Evolutionary conservation across 1,140 invertebrate species (phyloP), one percentile per base, ranked within the genome.

Genomic region (Micrasema minimum): DNA sequence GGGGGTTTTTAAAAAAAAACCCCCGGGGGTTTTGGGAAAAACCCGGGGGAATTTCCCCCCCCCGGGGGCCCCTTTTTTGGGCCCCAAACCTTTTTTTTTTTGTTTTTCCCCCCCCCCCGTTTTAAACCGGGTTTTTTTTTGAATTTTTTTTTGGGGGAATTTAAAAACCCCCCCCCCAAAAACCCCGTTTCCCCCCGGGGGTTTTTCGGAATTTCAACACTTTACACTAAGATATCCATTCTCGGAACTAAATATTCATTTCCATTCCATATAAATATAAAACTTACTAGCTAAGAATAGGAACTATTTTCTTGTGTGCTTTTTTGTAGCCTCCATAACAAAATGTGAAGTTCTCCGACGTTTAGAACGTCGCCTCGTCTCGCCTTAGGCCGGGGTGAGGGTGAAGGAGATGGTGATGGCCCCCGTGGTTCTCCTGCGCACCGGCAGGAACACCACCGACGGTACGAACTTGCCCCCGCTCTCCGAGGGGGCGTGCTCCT

Each of bases 401-500:
- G 90, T 95, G 80, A 97, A 96, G 79, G 94, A 95, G 64, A 95
- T 90, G 67, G 93, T 94, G 75, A 96, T 87, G 67, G 90, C 88
- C 77, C 90, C 89, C 76, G 88, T 90, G 72, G 96, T 88, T 79
- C 93, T 90, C 75, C 93, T 89, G 74, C 91, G 90, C 66, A 97
- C 95, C 45, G 96, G 96, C 79, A 97, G 87, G 83, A 96, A 96
- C 78, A 97, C 93, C 66, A 97, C 85, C 64, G 95, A 94, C 23
- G 96, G 94, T 67, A 95, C 89, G 81, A 97, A 91, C 77, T 87
- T 86, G 41, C 85, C 82, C 22, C 81, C 85, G 61, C 78, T 81
- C 68, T 80, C 81, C 77, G 80, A 80, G 16, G 70, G 69, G 35
- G 67, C 66, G 61, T 72, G 74, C 78, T 92, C 91, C 77, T 93